Percentiles rank a stretch among this genome's conserved stretches.
Evolutionary conservation across 1,140 invertebrate genomes (phyloP).

Genomic region (Eriocheir sinensis): DNA sequence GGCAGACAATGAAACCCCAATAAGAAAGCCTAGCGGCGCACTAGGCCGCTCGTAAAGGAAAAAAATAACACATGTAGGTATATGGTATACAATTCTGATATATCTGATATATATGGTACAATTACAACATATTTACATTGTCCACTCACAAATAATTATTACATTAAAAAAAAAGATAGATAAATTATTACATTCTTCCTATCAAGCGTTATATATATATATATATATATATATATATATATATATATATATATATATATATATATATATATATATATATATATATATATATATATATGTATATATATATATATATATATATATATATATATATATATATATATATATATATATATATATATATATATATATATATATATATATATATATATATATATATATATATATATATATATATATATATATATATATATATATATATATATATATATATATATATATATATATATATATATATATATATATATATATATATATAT

Average conservation of each 20-base stretch:
- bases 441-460: constrained; percentile 7
- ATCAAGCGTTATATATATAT: neutral
- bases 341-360: constrained; percentile 5
- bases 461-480: neutral
- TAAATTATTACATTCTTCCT: neutral
- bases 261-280: constrained; percentile 27
- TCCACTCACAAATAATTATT: too few relatives aligned
- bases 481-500: neutral
- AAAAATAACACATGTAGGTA: too few relatives aligned
- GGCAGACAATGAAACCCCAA: too few relatives aligned
- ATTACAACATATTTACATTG: too few relatives aligned
- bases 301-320: neutral
- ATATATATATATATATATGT: neutral
- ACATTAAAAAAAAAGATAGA: too few relatives aligned
- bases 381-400: neutral
- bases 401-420: neutral
- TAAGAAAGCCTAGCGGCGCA: too few relatives aligned
- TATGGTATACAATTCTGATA: too few relatives aligned
- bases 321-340: constrained; percentile 46
- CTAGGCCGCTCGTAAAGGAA: too few relatives aligned
- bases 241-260: constrained; percentile 23
- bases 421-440: neutral
- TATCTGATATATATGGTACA: too few relatives aligned
- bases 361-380: too few relatives aligned
- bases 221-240: constrained; percentile 28